A percentile compares a stretch with the other conserved stretches of the same genome.
Evolutionary conservation across 2,113 vertebrate species (phyloP).

Genomic region (Hylia prasina): DNA sequence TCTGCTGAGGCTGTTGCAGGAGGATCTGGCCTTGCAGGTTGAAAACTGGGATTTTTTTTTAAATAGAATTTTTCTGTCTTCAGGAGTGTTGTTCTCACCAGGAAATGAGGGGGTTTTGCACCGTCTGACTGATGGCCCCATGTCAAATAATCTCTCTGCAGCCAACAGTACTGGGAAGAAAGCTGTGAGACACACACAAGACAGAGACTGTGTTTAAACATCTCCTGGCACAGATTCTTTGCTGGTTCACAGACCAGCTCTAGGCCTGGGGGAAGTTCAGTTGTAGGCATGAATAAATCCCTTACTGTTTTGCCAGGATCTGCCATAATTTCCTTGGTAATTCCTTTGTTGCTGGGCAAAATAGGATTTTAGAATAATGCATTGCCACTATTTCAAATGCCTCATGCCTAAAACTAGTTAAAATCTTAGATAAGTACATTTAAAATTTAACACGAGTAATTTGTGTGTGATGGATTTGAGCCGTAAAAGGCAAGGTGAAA

Average conservation of each 20-base stretch:
- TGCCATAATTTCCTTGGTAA: not conserved
- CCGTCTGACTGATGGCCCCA: not conserved
- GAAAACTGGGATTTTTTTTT: accelerated
- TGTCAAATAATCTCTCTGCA: not conserved
- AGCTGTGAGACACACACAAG: not conserved
- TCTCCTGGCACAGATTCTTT: not conserved
- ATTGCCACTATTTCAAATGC: not conserved
- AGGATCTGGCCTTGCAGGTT: not conserved
- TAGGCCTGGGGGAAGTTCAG: not conserved
- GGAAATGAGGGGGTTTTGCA: not conserved
- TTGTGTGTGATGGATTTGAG: not conserved
- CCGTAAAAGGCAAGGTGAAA: not conserved
- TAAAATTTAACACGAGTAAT: not conserved
- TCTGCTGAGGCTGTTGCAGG: not conserved
- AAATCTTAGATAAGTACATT: not conserved
- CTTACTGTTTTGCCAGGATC: not conserved
- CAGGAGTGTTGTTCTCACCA: not conserved
- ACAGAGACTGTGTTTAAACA: not conserved
- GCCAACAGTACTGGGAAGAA: not conserved
- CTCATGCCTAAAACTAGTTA: not conserved
- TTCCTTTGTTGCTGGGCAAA: not conserved
- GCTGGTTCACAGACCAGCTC: not conserved
- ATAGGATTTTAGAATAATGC: not conserved
- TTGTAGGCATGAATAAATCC: not conserved
- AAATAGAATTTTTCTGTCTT: not conserved